Evolutionary conservation across 2,888 invertebrate genomes (phyloP).

Genomic region (Dioctria linearis): DNA sequence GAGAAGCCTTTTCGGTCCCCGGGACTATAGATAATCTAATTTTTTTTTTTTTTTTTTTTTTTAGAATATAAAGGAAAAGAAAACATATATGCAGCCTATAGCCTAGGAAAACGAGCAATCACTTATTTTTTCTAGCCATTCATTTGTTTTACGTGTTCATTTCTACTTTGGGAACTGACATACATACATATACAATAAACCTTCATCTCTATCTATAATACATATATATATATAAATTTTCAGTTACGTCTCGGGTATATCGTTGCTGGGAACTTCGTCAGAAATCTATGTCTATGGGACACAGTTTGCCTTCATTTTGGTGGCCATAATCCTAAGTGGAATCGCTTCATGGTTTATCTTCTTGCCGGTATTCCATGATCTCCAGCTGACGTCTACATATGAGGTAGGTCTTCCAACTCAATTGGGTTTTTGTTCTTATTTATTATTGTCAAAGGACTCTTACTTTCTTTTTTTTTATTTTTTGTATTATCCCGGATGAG

Average conservation of each 20-base stretch:
- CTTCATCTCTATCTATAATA: no score
- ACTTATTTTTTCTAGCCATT: no score
- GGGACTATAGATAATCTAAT: no score
- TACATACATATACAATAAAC: no score
- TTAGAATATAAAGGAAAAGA: not conserved
- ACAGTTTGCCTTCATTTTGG: slow-evolving; percentile 77
- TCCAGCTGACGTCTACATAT: slow-evolving; percentile 82
- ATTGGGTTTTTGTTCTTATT: not conserved
- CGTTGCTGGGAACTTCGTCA: slow-evolving; percentile 82
- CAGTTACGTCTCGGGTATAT: slow-evolving; percentile 83
- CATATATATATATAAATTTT: slow-evolving; percentile 44
- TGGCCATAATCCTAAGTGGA: slow-evolving; percentile 69
- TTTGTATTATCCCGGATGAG: not conserved
- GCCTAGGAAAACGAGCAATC: not conserved
- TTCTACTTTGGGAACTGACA: no score
- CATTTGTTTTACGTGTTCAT: no score
- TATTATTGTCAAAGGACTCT: not conserved
- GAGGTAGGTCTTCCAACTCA: slow-evolving; percentile 73
- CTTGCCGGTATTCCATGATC: slow-evolving; percentile 80
- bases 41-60: not conserved
- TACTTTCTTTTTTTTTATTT: slow-evolving; percentile 14
- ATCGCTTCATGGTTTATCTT: slow-evolving; percentile 76
- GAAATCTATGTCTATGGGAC: slow-evolving; percentile 86
- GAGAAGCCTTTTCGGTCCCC: no score
- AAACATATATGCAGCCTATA: not conserved